Conservation (phyloP, 2,113 vertebrate genomes). For the Pao palembangensis region DNA sequence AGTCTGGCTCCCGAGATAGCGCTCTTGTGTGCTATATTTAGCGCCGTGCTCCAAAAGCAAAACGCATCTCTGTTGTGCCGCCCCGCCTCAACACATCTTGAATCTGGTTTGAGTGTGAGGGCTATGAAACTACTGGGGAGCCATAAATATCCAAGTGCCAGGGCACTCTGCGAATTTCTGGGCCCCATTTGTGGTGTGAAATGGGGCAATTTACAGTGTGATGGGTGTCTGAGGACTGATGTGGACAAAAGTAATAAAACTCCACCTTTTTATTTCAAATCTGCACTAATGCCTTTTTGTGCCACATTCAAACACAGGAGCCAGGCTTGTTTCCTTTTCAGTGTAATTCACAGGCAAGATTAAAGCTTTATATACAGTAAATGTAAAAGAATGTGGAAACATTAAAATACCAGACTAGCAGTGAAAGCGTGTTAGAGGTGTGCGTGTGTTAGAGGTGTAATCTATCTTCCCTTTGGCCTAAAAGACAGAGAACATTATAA, state of each 20-base stretch:
- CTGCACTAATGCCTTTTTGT: not conserved
- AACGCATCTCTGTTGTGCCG: constrained; percentile 52
- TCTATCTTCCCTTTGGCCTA: not conserved
- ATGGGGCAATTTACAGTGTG: constrained; percentile 40
- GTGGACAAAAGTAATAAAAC: constrained; percentile 18
- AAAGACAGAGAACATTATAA: not conserved
- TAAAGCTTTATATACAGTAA: too few species aligned
- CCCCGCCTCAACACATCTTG: constrained; percentile 38
- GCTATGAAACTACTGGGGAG: constrained; percentile 16
- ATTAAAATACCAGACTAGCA: too few species aligned
- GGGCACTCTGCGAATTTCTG: constrained; percentile 1
- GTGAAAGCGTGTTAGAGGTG: too few species aligned
- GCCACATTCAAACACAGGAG: not conserved
- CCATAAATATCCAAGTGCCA: constrained; percentile 48
- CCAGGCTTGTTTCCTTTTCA: too few species aligned
- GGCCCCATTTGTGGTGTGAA: constrained; percentile 16
- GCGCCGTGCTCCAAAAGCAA: constrained; percentile 48
- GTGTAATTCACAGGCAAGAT: too few species aligned
- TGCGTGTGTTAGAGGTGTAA: too few species aligned
- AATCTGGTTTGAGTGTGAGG: constrained; percentile 37
- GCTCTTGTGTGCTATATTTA: constrained; percentile 66
- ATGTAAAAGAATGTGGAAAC: too few species aligned
- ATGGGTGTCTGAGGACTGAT: constrained; percentile 23
- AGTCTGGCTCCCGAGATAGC: constrained; percentile 42
- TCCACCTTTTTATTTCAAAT: constrained; percentile 7